Evolutionary conservation across 1,140 invertebrate genomes (phyloP), one percentile per base, ranked within the genome.

Genomic region (Zaprionus inermis): DNA sequence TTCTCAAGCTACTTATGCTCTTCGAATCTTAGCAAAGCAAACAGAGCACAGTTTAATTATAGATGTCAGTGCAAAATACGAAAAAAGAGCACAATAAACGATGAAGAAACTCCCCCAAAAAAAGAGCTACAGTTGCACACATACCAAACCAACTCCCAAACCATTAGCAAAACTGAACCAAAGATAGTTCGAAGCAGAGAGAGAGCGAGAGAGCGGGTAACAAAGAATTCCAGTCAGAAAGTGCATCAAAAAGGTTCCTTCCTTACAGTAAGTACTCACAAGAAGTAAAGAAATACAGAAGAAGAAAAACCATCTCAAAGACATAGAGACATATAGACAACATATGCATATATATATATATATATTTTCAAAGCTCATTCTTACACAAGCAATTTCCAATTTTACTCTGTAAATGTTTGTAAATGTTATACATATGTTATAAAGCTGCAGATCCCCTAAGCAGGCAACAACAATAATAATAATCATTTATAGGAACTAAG

Each of bases 351-450:
- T 46, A 49, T 75, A 20, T 59, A 24, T 22, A 18, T 30, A 54
- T 54, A 54, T 54, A 54, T 49, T 14, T 44, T 16, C 38, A 44
- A 44, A 44, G 38, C 38, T 44, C 38, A 51, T 49, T 58, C 22
- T 41, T 59, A n/a, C 14, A 49, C 46, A 60, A 64, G 58, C 36
- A 59, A 46, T 74, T 72, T 71, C 16, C 64, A 72, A 55, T 61
- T 66, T 34, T 14, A 75, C 44, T 80, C 58, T 83, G 81, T 84
- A 84, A 84, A 84, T 84, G 77, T 78, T 69, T 78, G 78, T 78
- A 78, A 74, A 79, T 74, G 65, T 74, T 55, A 44, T 46, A 56
- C 24, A 28, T 28, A 28, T 0, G 0, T 30, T 38, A 51, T 38
- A 56, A 49, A 61, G 51, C 36, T 56, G 6, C 59, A 61, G 36